Evolutionary conservation across 2,113 vertebrate species (phyloP).

Genomic region (Stigmatopora argus): DNA sequence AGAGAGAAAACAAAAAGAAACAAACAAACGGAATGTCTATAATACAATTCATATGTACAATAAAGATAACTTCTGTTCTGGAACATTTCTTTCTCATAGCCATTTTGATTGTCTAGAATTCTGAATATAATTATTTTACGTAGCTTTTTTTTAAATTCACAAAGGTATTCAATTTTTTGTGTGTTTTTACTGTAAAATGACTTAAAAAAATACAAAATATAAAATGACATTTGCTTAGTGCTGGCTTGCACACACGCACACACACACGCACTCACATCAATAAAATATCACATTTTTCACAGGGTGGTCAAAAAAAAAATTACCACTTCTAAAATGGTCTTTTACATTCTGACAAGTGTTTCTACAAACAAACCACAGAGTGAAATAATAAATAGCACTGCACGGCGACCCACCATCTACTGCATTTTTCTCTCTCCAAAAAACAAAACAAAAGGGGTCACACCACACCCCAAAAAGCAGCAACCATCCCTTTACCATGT

Average conservation of each 20-base stretch:
- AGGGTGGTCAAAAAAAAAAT: constrained; percentile 55
- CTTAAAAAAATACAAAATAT: constrained; percentile 68
- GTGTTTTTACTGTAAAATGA: constrained; percentile 62
- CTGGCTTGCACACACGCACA: constrained; percentile 39
- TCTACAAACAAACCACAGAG: constrained; percentile 86
- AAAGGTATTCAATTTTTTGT: constrained; percentile 51
- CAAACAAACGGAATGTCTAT: constrained; percentile 82
- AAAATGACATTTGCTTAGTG: constrained; percentile 69
- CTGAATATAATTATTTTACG: constrained; percentile 75
- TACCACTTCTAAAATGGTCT: constrained; percentile 73
- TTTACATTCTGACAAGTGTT: constrained; percentile 82
- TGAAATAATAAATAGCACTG: constrained; percentile 84
- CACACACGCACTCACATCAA: constrained; percentile 60
- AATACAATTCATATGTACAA: constrained; percentile 98
- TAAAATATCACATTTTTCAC: constrained; percentile 75
- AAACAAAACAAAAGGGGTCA: constrained; percentile 43
- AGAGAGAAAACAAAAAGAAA: constrained; percentile 60
- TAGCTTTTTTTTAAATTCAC: constrained; percentile 65
- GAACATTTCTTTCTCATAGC: constrained; percentile 83
- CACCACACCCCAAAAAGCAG: constrained; percentile 53
- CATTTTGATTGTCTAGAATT: constrained; percentile 97
- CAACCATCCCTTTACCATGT: constrained; percentile 62
- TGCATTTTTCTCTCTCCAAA: constrained; percentile 46
- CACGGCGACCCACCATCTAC: constrained; percentile 71
- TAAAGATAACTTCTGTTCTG: constrained; percentile 81